Evolutionary conservation across 2,888 invertebrate genomes (phyloP).

Genomic region (Lochmaea crataegi): DNA sequence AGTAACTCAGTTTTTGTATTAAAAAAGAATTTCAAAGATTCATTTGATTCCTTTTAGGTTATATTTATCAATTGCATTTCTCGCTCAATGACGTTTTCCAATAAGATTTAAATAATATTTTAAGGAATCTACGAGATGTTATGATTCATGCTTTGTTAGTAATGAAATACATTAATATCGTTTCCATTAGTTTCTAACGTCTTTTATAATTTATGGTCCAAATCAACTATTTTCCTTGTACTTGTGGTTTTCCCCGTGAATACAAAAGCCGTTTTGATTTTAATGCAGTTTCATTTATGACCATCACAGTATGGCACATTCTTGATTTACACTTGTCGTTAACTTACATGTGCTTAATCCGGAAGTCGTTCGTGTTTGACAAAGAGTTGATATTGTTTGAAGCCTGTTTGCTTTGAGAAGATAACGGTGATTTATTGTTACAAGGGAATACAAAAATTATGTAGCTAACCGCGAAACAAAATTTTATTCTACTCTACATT

Average conservation of each 20-base stretch:
- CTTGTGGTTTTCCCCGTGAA: not conserved
- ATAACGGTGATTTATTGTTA: slow-evolving; percentile 2
- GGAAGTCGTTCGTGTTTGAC: slow-evolving; percentile 1
- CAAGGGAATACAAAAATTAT: not conserved
- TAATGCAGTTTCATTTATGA: slow-evolving; percentile 2
- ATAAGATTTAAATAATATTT: not conserved
- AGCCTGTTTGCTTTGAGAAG: not conserved
- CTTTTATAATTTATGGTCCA: not conserved
- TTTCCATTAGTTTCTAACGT: not conserved
- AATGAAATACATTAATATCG: not conserved
- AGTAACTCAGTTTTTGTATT: no score
- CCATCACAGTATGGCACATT: not conserved
- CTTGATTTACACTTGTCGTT: slow-evolving; percentile 6
- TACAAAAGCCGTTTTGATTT: slow-evolving; percentile 1
- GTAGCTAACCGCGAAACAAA: not conserved
- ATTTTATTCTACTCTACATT: not conserved
- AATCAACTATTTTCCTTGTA: not conserved
- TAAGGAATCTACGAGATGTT: not conserved
- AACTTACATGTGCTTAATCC: not conserved
- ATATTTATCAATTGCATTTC: no score
- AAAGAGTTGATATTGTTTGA: slow-evolving; percentile 1
- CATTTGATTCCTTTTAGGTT: no score
- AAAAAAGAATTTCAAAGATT: no score
- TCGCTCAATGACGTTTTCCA: not conserved
- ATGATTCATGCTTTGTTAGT: not conserved